Base-by-base conservation (phyloP, 2,797 vertebrate genomes). In the Garrulus glandarius region DNA sequence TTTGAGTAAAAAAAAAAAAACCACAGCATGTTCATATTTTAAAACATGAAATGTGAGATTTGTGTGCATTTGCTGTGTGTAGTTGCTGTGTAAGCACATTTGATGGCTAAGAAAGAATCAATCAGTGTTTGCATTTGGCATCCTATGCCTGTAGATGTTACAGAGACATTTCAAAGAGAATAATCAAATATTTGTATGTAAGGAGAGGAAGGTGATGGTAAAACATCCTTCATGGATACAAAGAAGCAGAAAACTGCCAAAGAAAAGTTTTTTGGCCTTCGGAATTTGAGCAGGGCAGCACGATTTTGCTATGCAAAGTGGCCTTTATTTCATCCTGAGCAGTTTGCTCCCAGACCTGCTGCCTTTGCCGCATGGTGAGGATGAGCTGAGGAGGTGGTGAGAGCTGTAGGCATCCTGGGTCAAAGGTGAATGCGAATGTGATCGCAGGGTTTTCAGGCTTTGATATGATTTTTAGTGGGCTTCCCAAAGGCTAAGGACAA, bases 1-100 rank as follows among this genome's bases (percentile, higher is more conserved):
- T 97, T 87, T 81, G 91, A 96, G 89, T 74, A 78, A 84, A 93
- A 5, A 2, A 6, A 12, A 14, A 23, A 7, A 70, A 10, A 12
- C 37, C 75, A 87, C 50, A 92, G 56, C 83, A 80, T 72, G 93
- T 95, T 94, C 85, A 94, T 97, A 97, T 98, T 98, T 98, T 98
- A 93, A 95, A 97, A 92, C 0, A 29, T 60, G 89, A 87, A 93
- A 93, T 92, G 89, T 87, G 91, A 97, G 96, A 97, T 98, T 97
- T 95, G 92, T 95, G 95, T 95, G 89, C 79, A 13, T 97, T 96
- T 96, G 89, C 80, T 90, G 64, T 64, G 82, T 87, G 69, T 74
- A 93, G 88, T 86, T 96, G 96, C 96, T 96, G 91, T 56, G 72
- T 91, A 95, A 97, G 95, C 87, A 97, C 81, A 94, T 94, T 94